Percentiles rank a stretch among this genome's conserved stretches.
Conservation (phyloP, 1,140 invertebrate genomes). For the Lepidurus arcticus region DNA sequence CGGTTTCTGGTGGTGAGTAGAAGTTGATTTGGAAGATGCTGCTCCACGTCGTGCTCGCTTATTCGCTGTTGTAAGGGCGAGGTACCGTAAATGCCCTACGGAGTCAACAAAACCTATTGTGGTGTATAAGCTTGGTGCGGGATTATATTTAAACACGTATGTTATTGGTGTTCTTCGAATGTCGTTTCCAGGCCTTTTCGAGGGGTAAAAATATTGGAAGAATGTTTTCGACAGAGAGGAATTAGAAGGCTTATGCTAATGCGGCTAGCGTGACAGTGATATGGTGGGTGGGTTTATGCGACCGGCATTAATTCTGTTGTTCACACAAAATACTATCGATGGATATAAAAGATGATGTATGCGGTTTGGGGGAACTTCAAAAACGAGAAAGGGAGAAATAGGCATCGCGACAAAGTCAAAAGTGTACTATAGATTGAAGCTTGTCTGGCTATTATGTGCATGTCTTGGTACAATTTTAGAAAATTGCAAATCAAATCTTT, state of each 20-base stretch:
- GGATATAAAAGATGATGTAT: no score
- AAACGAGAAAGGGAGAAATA: no score
- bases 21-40: not conserved
- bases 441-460: no score
- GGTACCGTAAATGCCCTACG: slow-evolving; percentile 18
- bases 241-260: not conserved
- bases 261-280: not conserved
- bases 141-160: not conserved
- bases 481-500: no score
- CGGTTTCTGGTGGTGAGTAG: not conserved
- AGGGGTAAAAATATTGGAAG: not conserved
- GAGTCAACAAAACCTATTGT: not conserved
- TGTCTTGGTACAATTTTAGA: no score
- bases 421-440: no score
- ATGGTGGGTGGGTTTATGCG: not conserved
- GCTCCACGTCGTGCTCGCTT: not conserved
- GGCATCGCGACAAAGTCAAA: no score
- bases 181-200: not conserved
- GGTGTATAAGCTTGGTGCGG: not conserved
- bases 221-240: not conserved
- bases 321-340: no score
- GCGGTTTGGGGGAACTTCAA: no score
- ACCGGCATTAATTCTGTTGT: not conserved
- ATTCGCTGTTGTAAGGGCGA: not conserved
- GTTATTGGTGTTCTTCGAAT: slow-evolving; percentile 5